Evolutionary conservation across 2,797 vertebrate genomes (phyloP), one percentile per base, ranked within the genome.

Genomic region (Hyperoplus lanceolatus): DNA sequence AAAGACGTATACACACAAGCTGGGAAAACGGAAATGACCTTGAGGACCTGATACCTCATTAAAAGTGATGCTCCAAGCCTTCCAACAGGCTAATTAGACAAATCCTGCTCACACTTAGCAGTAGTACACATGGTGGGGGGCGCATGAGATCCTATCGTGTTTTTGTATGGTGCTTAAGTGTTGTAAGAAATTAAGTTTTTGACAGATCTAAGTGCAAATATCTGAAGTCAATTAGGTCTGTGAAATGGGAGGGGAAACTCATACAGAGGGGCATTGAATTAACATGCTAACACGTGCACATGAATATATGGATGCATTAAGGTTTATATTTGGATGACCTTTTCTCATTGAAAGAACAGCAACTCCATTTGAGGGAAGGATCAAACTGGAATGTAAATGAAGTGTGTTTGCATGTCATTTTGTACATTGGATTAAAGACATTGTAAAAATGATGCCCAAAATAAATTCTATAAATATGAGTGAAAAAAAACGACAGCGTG

Each of bases 21-120:
- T 85, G 81, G 64, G 85, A 77, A 92, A 90, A 83, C 45, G 84
- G 90, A 92, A 93, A 93, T 93, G 90, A 95, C 93, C 94, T 94
- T 93, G 90, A 94, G 84, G 83, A 94, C 88, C 90, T 85, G 89
- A 89, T 93, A 88, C 86, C 92, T 96, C 93, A 94, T 95, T 94
- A 95, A 94, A 95, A 93, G 92, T 89, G 89, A 95, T 93, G 90
- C 84, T 91, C 78, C 77, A 65, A 90, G 86, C 82, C 87, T 89
- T 82, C 88, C 93, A 92, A 93, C 86, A 76, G 87, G 85, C 91
- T 91, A 94, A 95, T 96, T 95, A 95, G 88, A 91, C 84, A 85
- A 87, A 92, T 85, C 84, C 90, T 77, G 88, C 90, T 93, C 90
- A 91, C 91, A 90, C 90, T 89, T 93, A 88, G 87, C 82, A 83